Evolutionary conservation across 1,140 invertebrate species (phyloP).

Genomic region (Conopomorpha cramerella): DNA sequence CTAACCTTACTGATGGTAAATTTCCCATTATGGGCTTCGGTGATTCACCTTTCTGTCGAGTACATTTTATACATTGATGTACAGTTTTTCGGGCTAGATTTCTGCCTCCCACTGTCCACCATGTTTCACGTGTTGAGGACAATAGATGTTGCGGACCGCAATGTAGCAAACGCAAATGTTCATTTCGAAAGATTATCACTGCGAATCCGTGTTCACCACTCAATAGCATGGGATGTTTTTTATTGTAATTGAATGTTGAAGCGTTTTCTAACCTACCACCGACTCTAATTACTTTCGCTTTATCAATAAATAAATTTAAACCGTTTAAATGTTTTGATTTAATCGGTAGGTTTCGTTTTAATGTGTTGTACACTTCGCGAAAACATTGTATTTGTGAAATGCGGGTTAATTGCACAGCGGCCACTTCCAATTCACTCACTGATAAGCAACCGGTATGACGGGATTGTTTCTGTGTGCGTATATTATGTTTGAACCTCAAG

Average conservation of each 20-base stretch:
- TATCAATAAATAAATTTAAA: conserved; percentile 1
- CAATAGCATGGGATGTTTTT: conserved; percentile 26
- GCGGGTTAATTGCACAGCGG: not conserved
- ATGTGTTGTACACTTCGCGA: not conserved
- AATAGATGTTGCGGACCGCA: conserved; percentile 9
- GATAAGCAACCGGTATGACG: not conserved
- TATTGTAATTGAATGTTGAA: conserved; percentile 10
- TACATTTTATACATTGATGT: conserved; percentile 9
- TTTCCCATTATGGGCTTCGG: conserved; percentile 6
- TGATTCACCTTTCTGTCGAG: not conserved
- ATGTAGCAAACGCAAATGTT: conserved; percentile 10
- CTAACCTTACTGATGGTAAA: conserved; percentile 6
- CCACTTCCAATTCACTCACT: conserved; percentile 1
- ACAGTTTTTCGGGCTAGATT: conserved; percentile 10
- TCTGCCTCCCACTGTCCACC: conserved; percentile 4
- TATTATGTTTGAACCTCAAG: conserved; percentile 3
- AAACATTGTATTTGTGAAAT: not conserved
- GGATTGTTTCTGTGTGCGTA: not conserved
- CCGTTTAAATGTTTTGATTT: not conserved
- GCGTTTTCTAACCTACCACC: conserved; percentile 20
- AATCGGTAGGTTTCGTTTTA: not conserved
- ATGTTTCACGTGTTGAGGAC: conserved; percentile 2
- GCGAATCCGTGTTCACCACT: conserved; percentile 7
- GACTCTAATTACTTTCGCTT: conserved; percentile 12
- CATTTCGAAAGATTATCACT: conserved; percentile 8